Base-by-base conservation (phyloP, 1,140 invertebrate genomes). In the Nomia melanderi region DNA sequence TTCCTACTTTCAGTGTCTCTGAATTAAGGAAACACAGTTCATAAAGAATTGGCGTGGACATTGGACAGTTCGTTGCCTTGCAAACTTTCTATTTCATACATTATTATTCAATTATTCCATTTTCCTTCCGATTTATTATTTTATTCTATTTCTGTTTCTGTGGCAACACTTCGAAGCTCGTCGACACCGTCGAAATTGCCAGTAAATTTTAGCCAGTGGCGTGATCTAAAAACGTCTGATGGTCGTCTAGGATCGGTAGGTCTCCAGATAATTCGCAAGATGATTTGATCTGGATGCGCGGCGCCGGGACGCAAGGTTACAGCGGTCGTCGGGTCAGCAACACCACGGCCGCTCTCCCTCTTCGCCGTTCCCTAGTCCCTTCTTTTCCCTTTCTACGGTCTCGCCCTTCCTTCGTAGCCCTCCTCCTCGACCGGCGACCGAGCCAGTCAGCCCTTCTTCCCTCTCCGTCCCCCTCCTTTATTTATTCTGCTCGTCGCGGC, bases 301-400 rank as follows among this genome's bases (percentile, higher is more conserved):
- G 87, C 73, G 81, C 85, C 67, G 83, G 76, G 83, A 83, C 81
- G 84, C 88, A 91, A 91, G 90, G 89, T 91, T 91, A 91, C 82
- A 91, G 86, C 88, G 90, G 89, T 91, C 90, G 90, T 90, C 88
- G 86, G 90, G 90, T 91, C 90, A 91, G 90, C 90, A 91, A 91
- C 90, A 89, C 88, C 89, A 91, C 83, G 89, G 86, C 86, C 87
- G 88, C 77, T 82, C 20, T 86, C 84, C 86, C 84, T 84, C 67
- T 77, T 80, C 78, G 57, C 77, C 76, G 66, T 60, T 62, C 76
- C 80, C 39, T 53, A 76, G 54, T 39, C 23, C 47, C 81, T 66
- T 76, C 79, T 50, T 67, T 80, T 56, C 47, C 69, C 78, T 80
- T 73, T 63, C 75, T 66, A 62, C 67, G 53, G 50, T 67, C 77